phyloP scores from a whole-genome alignment of 2,888 invertebrate species.

The Diarsia brunnea region DNA sequence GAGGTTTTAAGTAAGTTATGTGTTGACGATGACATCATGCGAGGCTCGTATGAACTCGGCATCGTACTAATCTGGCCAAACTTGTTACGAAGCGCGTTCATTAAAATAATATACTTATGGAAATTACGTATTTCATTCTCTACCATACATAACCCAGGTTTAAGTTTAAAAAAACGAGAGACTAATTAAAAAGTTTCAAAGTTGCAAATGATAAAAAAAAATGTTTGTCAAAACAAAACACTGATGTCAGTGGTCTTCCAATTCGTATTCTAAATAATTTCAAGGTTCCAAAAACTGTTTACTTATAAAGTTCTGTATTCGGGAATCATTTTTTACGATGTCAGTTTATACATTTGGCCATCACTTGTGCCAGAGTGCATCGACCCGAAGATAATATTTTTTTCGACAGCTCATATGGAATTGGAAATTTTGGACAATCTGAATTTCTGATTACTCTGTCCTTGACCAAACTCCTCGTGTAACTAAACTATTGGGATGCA shows the following conservation, averaged over 20 bases:
- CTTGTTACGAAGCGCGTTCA: constrained; percentile 72
- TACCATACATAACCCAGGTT: constrained; percentile 12
- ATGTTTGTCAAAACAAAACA: constrained; percentile 11
- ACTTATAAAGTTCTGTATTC: constrained; percentile 43
- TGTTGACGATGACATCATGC: constrained; percentile 78
- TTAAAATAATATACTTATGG: constrained; percentile 63
- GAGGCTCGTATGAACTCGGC: constrained; percentile 65
- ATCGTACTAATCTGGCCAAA: constrained; percentile 74
- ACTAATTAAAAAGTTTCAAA: constrained; percentile 21
- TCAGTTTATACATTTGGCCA: constrained; percentile 55
- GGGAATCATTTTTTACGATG: constrained; percentile 45
- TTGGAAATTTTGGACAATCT: constrained; percentile 74
- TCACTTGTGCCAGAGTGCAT: constrained; percentile 67
- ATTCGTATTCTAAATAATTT: constrained; percentile 35
- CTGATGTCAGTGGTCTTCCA: constrained; percentile 5
- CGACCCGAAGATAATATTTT: constrained; percentile 67
- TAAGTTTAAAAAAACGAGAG: constrained; percentile 11
- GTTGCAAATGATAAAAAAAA: not conserved
- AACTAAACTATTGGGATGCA: constrained; percentile 57
- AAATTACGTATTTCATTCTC: constrained; percentile 44
- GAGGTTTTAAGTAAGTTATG: constrained; percentile 68
- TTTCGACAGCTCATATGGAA: constrained; percentile 70
- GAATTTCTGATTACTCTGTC: constrained; percentile 76
- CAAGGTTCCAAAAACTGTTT: constrained; percentile 37
- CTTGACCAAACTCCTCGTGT: constrained; percentile 76